phyloP scores from a whole-genome alignment of 2,888 invertebrate species.

The Metacarcinus magister region DNA sequence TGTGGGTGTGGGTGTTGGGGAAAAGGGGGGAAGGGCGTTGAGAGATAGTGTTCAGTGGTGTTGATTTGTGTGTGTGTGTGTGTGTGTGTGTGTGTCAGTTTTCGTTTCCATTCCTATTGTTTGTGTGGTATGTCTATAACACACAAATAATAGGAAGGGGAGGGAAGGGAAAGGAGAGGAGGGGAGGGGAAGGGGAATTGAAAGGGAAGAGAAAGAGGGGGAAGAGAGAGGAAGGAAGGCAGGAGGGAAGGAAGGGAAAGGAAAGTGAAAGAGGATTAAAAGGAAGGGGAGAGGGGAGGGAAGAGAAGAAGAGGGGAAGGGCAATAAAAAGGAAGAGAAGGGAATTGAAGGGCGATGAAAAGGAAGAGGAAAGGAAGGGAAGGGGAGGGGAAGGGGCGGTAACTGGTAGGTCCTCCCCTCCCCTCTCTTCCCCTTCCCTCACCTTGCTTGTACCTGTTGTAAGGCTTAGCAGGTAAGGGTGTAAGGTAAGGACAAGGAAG shows the following conservation, averaged over 20 bases:
- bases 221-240: not conserved
- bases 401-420: not conserved
- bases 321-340: not conserved
- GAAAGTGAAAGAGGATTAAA: not conserved
- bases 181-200: not conserved
- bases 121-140: no score
- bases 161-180: not conserved
- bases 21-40: no score
- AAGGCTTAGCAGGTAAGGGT: not conserved
- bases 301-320: not conserved
- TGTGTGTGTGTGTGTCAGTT: no score
- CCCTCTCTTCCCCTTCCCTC: not conserved
- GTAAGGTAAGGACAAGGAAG: not conserved
- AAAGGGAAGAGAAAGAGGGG: not conserved
- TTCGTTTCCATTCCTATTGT: no score
- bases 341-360: not conserved
- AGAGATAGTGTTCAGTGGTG: no score
- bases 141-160: no score
- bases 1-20: no score
- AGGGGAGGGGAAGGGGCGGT: not conserved
- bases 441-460: not conserved
- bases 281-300: no score
- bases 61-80: no score
- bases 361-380: no score
- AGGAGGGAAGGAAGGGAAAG: not conserved